A percentile compares a stretch with the other conserved stretches of the same genome.
These are phyloP conservation scores for Karalla daura DNA, from an alignment of 2,797 vertebrate species.

Conservation along the genomic window DNA sequence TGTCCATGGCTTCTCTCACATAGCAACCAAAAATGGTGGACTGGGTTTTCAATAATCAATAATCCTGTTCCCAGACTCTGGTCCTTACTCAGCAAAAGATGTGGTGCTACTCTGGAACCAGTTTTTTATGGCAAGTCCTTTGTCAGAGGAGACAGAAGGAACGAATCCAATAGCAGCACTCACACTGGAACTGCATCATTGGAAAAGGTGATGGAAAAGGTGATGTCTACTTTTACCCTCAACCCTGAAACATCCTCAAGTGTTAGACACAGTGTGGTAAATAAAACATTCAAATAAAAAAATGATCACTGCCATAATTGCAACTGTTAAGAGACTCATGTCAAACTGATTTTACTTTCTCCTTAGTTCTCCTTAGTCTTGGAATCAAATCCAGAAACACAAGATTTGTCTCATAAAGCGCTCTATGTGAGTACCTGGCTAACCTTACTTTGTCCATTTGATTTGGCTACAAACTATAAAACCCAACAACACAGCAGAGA, in stretches of 20 bases:
- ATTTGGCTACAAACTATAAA: slow-evolving; percentile 31
- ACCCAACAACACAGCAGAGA: slow-evolving; percentile 6
- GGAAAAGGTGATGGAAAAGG: too few species aligned
- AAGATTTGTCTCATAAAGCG: background rate
- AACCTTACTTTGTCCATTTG: slow-evolving; percentile 11
- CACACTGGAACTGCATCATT: too few species aligned
- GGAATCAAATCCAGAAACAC: background rate
- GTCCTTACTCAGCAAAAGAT: too few species aligned
- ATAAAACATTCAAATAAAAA: background rate
- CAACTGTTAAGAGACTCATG: background rate
- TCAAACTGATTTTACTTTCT: background rate
- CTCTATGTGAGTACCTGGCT: background rate
- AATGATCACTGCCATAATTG: background rate
- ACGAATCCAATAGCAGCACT: too few species aligned
- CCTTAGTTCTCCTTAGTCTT: background rate
- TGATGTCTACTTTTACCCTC: background rate
- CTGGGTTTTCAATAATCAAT: too few species aligned
- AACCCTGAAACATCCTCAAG: background rate
- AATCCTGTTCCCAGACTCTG: too few species aligned
- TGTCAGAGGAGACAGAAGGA: too few species aligned
- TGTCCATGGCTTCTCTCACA: too few species aligned
- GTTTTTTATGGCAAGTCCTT: too few species aligned
- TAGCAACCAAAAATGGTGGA: too few species aligned
- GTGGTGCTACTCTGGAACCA: too few species aligned
- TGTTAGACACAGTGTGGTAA: too few species aligned